Percentiles rank a stretch among this genome's conserved stretches.
These are phyloP conservation scores for Mythimna albipuncta DNA, from an alignment of 2,888 invertebrate species.

Conservation along the genomic window DNA sequence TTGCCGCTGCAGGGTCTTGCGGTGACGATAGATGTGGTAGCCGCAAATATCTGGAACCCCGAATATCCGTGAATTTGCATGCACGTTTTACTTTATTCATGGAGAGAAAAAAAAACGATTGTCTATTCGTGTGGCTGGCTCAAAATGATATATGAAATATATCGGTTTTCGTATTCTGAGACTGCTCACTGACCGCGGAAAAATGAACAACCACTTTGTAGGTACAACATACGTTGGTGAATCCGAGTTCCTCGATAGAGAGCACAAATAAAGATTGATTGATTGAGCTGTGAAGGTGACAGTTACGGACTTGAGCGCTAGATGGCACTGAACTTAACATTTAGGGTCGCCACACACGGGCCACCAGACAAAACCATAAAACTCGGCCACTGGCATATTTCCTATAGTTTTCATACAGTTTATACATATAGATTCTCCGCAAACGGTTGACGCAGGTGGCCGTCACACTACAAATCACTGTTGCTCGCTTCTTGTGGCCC, in stretches of 20 bases:
- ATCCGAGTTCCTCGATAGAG: not conserved
- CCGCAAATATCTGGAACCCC: conserved; percentile 67
- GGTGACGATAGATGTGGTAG: conserved; percentile 49
- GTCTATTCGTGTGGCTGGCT: not conserved
- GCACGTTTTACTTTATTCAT: not conserved
- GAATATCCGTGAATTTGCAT: conserved; percentile 41
- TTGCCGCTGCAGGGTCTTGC: conserved; percentile 48
- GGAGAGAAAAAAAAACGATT: not conserved
- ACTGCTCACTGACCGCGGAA: not conserved
- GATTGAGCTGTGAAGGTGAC: too few species aligned
- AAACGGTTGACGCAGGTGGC: too few species aligned
- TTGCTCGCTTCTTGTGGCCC: too few species aligned
- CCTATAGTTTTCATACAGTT: too few species aligned
- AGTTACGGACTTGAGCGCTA: too few species aligned
- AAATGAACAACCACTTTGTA: not conserved
- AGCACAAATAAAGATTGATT: not conserved
- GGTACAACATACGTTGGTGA: too few species aligned
- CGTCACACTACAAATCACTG: too few species aligned
- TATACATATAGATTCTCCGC: too few species aligned
- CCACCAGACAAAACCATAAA: too few species aligned
- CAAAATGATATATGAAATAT: not conserved
- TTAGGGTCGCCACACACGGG: too few species aligned
- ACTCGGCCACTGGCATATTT: too few species aligned
- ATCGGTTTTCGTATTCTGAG: not conserved
- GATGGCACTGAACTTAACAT: too few species aligned